Conservation (phyloP, 2,113 vertebrate genomes). For the Taurulus bubalis region DNA sequence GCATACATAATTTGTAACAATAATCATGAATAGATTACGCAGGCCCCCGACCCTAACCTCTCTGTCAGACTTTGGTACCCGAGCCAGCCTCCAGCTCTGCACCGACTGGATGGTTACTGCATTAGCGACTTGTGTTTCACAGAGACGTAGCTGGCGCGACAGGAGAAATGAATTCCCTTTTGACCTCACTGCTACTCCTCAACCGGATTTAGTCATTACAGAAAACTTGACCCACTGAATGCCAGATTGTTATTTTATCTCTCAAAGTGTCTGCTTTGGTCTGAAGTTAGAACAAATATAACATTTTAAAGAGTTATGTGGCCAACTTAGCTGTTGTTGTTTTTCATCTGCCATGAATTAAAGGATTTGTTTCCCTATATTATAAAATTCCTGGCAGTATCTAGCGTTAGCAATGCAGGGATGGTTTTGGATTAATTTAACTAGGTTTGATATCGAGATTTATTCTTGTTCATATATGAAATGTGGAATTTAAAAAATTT, state of each 20-base stretch:
- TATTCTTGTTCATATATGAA: neutral
- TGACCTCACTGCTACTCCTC: constrained; percentile 56
- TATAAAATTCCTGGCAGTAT: neutral
- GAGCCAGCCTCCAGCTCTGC: neutral
- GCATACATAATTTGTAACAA: neutral
- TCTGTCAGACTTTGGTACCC: constrained; percentile 35
- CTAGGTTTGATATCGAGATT: neutral
- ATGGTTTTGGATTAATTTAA: constrained; percentile 1
- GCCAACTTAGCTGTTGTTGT: neutral
- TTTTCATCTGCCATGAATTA: constrained; percentile 4
- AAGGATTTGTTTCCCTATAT: neutral
- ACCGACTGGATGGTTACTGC: constrained; percentile 45
- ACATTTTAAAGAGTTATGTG: constrained; percentile 6
- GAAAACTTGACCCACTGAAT: constrained; percentile 28
- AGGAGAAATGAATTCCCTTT: constrained; percentile 26
- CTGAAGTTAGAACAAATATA: neutral
- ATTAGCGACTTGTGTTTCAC: constrained; percentile 65
- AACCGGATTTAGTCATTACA: constrained; percentile 62
- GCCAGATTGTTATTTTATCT: constrained; percentile 36
- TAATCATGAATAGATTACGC: neutral
- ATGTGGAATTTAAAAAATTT: constrained; percentile 1
- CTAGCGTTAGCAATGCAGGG: neutral
- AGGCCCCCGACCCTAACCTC: neutral
- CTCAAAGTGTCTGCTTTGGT: constrained; percentile 12
- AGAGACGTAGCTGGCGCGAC: constrained; percentile 47